Conservation (phyloP, 53 echinoderm and acorn worm genomes). For the Mesocentrotus franciscanus region DNA sequence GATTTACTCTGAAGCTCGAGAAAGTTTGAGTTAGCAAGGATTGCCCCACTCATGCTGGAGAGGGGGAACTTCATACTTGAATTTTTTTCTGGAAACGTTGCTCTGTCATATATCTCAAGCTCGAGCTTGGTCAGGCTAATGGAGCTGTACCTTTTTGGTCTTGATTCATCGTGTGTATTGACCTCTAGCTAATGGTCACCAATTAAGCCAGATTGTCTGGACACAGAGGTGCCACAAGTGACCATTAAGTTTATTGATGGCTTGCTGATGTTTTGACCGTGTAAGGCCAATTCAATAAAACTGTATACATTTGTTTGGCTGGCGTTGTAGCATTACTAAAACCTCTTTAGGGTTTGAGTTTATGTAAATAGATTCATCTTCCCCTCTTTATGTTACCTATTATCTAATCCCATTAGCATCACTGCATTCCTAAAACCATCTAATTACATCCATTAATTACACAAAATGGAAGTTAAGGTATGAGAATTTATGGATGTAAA, state of each 20-base stretch:
- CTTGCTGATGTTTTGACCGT: not conserved
- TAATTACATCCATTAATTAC: not conserved
- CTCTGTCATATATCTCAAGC: not conserved
- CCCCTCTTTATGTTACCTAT: too few species aligned
- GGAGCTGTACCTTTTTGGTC: not conserved
- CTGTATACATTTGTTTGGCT: not conserved
- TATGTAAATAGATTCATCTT: not conserved
- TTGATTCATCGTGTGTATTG: not conserved
- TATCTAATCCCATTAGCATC: not conserved
- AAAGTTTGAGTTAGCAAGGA: too few species aligned
- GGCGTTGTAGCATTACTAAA: not conserved
- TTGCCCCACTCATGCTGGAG: too few species aligned
- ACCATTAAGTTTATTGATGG: constrained; percentile 49
- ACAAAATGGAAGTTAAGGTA: not conserved
- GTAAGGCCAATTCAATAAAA: constrained; percentile 1
- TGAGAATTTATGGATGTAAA: not conserved
- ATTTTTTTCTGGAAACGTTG: too few species aligned
- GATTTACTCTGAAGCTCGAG: too few species aligned
- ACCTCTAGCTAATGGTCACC: constrained; percentile 54
- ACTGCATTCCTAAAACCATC: not conserved
- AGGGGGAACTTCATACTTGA: too few species aligned
- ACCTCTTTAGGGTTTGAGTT: not conserved
- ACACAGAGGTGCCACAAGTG: constrained; percentile 44
- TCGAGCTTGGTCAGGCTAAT: not conserved
- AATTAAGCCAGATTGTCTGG: constrained; percentile 45